Evolutionary conservation across 2,888 invertebrate species (phyloP), one percentile per base, ranked within the genome.

Genomic region (Diabrotica balteata): DNA sequence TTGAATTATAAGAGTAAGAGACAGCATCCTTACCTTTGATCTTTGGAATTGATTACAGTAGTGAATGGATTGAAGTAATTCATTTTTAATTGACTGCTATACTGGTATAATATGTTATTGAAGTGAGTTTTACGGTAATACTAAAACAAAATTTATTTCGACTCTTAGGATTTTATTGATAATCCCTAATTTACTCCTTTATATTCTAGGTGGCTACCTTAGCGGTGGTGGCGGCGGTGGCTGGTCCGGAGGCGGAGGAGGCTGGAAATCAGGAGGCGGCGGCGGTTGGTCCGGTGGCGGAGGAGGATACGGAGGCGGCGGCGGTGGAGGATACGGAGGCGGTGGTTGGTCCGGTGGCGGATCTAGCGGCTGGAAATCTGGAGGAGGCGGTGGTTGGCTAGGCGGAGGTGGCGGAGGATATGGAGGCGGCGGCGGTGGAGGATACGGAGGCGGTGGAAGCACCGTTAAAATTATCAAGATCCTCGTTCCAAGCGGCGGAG

Each of bases 381-480:
- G 70, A 22, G 69, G 68, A 17, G 67, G 67, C 17, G 67, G 69
- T 8, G 63, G 62, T 8, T 54, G 54, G 54, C 5, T 22, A 54
- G 54, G 51, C 17, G 17, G 47, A 47, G 76, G 78, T 59, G 74
- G 76, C 43, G 77, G 77, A 42, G 75, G 75, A 51, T 72, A 73
- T 57, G 68, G 71, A 58, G 47, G 76, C 22, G 71, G 76, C 11
- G 75, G 77, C 43, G 72, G 76, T 32, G 67, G 64, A 7, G 71
- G 72, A 50, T 72, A 73, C n/a, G 75, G 75, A 53, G 71, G 73
- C 9, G 63, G 64, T 46, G 69, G 69, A 57, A 71, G 71, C 64
- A 73, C 75, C 58, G 74, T 78, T 8, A 79, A 76, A 67, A 75
- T 79, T 53, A 78, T 79, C 53, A 78, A 79, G 70, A 73, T 78